These are phyloP conservation scores for Orius insidiosus DNA, from an alignment of 1,140 invertebrate genomes.

Conservation along the genomic window DNA sequence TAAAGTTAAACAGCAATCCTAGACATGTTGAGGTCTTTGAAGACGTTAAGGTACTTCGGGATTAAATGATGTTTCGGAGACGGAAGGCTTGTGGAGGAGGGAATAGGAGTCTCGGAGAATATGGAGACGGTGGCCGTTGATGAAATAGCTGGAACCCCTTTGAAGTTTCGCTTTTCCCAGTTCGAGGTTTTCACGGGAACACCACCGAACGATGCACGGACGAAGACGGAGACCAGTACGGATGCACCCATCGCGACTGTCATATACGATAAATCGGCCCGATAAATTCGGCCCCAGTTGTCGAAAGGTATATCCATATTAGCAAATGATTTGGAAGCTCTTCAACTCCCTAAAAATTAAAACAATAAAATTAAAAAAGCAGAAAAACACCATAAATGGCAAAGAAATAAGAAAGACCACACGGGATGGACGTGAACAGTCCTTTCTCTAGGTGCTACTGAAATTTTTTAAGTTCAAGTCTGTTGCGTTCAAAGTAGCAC, in stretches of 20 bases:
- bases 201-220: conserved; percentile 56
- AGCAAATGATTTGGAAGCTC: conserved; percentile 55
- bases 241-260: conserved; percentile 46
- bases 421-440: too few relatives aligned
- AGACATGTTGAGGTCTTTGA: conserved; percentile 1
- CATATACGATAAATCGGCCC: conserved; percentile 51
- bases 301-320: conserved; percentile 58
- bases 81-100: conserved; percentile 26
- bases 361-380: conserved; percentile 4
- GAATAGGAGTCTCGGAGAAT: conserved; percentile 39
- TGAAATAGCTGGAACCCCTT: conserved; percentile 50
- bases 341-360: conserved; percentile 47
- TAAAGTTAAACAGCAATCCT: neutral
- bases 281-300: conserved; percentile 48
- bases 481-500: too few relatives aligned
- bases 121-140: conserved; percentile 45
- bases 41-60: conserved; percentile 17
- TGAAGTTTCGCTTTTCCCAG: conserved; percentile 43
- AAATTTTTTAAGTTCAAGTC: neutral
- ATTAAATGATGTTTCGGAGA: conserved; percentile 18
- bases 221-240: conserved; percentile 41
- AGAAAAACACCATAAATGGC: neutral
- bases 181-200: conserved; percentile 53
- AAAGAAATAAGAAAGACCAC: neutral
- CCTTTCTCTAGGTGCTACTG: neutral